phyloP scores from a whole-genome alignment of 2,113 vertebrate genomes.

The Labrus mixtus region DNA sequence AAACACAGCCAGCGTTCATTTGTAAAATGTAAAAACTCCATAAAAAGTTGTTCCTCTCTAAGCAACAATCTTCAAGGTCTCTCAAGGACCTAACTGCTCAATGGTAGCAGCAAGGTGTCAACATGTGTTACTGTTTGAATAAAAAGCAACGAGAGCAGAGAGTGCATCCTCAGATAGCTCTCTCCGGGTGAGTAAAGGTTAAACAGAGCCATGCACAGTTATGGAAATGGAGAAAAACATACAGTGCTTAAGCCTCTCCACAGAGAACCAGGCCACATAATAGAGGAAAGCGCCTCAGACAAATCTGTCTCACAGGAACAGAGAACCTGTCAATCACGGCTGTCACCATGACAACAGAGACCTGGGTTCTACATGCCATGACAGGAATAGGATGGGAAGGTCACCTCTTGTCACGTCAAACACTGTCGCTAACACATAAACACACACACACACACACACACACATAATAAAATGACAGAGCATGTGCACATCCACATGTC shows the following conservation, averaged over 20 bases:
- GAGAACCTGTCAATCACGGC: conserved; percentile 70
- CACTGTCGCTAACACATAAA: conserved; percentile 36
- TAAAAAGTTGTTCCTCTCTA: conserved; percentile 15
- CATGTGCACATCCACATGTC: conserved; percentile 11
- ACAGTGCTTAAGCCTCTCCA: conserved; percentile 15
- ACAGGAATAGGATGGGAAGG: conserved; percentile 75
- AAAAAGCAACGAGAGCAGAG: conserved; percentile 17
- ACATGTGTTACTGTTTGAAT: conserved; percentile 23
- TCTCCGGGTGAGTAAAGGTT: conserved; percentile 22
- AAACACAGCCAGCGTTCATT: conserved; percentile 3
- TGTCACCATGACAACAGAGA: conserved; percentile 76
- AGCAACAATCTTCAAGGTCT: conserved; percentile 36
- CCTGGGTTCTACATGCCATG: conserved; percentile 59
- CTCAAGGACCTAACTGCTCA: conserved; percentile 3
- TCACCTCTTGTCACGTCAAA: conserved; percentile 79
- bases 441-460: conserved; percentile 1
- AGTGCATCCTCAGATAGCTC: conserved; percentile 11
- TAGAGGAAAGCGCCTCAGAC: conserved; percentile 63
- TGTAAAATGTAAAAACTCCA: conserved; percentile 18
- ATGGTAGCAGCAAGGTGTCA: conserved; percentile 16
- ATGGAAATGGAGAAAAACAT: conserved; percentile 39
- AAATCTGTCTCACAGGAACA: conserved; percentile 71
- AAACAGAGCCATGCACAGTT: conserved; percentile 22
- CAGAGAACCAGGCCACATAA: conserved; percentile 50
- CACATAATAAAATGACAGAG: conserved; percentile 26